Percentiles rank a stretch among this genome's conserved stretches.
phyloP scores from a whole-genome alignment of 2,113 vertebrate species.

The Oceanodroma tethys region DNA sequence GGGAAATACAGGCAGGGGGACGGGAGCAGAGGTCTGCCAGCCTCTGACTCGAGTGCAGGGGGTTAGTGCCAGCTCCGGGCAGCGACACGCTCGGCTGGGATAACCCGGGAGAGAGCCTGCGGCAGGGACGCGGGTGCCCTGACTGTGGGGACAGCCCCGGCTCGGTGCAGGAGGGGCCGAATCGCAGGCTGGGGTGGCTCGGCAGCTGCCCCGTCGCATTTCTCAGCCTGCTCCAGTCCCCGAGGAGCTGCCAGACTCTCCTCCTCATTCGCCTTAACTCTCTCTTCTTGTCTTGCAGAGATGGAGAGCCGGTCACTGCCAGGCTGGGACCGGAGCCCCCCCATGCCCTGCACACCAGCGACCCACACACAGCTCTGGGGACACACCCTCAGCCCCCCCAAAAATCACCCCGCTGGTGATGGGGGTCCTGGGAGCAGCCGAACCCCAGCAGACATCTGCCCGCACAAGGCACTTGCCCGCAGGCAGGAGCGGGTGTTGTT shows the following conservation, averaged over 20 bases:
- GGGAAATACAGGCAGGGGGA: neutral
- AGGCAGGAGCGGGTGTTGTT: neutral
- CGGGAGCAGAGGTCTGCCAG: neutral
- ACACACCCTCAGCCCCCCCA: neutral
- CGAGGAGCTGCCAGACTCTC: neutral
- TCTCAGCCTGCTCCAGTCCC: neutral
- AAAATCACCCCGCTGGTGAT: neutral
- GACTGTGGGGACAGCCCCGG: neutral
- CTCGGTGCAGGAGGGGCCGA: accelerated
- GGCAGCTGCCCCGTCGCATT: accelerated
- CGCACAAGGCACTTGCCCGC: too few relatives aligned
- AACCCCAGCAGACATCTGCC: neutral
- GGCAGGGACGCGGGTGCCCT: accelerated
- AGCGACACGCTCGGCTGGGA: neutral
- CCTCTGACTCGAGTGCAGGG: accelerated
- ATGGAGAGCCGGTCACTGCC: accelerated
- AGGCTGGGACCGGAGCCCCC: neutral
- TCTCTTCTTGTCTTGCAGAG: neutral
- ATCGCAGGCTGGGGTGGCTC: accelerated
- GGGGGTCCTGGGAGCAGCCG: neutral
- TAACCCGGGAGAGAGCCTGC: accelerated
- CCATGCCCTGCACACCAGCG: neutral
- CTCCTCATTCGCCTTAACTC: neutral
- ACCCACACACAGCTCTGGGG: neutral
- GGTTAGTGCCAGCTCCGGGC: neutral